Conservation (phyloP, 2,888 invertebrate species). For the Nyleta sp. region DNA sequence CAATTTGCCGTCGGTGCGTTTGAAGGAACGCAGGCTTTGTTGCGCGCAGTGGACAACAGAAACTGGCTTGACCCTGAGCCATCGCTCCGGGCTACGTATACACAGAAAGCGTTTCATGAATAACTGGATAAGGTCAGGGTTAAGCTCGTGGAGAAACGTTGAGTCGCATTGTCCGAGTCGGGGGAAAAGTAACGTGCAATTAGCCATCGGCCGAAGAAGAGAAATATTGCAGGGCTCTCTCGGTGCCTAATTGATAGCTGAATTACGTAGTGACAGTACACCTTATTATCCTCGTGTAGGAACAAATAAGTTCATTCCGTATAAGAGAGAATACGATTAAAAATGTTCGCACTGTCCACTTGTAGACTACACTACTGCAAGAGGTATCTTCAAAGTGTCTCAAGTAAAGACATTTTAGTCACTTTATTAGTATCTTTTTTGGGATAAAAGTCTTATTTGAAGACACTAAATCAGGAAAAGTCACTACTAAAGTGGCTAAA, state of each 20-base stretch:
- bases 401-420: no score
- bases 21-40: slow-evolving; percentile 20
- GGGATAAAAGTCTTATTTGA: no score
- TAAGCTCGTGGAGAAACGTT: slow-evolving; percentile 56
- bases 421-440: no score
- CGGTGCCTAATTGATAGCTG: slow-evolving; percentile 32
- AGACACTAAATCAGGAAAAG: no score
- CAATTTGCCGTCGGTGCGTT: slow-evolving; percentile 23
- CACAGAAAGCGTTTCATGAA: slow-evolving; percentile 54
- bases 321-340: no score
- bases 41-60: slow-evolving; percentile 37
- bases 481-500: no score
- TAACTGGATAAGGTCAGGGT: slow-evolving; percentile 73
- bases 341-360: no score
- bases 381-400: no score
- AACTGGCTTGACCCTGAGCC: slow-evolving; percentile 69
- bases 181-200: slow-evolving; percentile 43
- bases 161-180: slow-evolving; percentile 37
- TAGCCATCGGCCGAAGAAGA: slow-evolving; percentile 27
- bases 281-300: slow-evolving; percentile 1
- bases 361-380: no score
- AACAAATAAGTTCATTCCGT: no score
- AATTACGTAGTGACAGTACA: slow-evolving; percentile 12
- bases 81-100: slow-evolving; percentile 68
- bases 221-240: slow-evolving; percentile 2